These are phyloP conservation scores for Sphaerophoria taeniata DNA, from an alignment of 2,888 invertebrate genomes.

Conservation along the genomic window DNA sequence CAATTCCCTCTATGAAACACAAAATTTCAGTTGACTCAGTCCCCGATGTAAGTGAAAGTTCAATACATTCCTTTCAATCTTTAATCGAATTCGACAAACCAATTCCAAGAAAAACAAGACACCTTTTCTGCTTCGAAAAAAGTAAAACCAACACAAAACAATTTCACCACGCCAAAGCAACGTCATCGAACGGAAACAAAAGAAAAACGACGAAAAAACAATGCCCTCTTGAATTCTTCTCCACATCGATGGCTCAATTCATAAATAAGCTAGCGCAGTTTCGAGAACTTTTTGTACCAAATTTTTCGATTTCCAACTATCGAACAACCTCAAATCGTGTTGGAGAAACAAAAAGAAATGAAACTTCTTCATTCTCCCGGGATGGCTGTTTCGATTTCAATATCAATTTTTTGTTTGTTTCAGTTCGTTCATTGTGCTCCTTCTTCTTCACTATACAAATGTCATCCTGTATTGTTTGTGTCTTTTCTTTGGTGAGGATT, in stretches of 20 bases:
- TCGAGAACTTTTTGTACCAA: conserved; percentile 35
- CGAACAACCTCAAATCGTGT: conserved; percentile 37
- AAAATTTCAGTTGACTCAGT: too few relatives aligned
- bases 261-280: conserved; percentile 64
- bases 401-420: conserved; percentile 29
- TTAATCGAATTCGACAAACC: conserved; percentile 30
- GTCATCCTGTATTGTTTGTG: conserved; percentile 57
- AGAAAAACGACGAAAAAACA: conserved; percentile 9
- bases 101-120: conserved; percentile 15
- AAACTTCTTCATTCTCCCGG: conserved; percentile 36
- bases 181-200: conserved; percentile 4
- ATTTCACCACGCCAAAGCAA: too few relatives aligned
- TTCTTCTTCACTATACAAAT: conserved; percentile 16
- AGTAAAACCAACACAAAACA: not conserved
- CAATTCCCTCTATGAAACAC: too few relatives aligned
- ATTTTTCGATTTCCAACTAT: conserved; percentile 63
- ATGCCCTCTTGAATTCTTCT: conserved; percentile 36
- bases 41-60: not conserved
- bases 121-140: conserved; percentile 2
- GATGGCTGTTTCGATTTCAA: conserved; percentile 64
- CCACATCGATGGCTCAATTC: conserved; percentile 42
- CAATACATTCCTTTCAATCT: conserved; percentile 11
- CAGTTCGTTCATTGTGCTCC: conserved; percentile 9
- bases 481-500: conserved; percentile 53
- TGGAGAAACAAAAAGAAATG: conserved; percentile 8